Percentiles rank a stretch among this genome's conserved stretches.
These are phyloP conservation scores for Pterois miles DNA, from an alignment of 2,797 vertebrate species.

Conservation along the genomic window DNA sequence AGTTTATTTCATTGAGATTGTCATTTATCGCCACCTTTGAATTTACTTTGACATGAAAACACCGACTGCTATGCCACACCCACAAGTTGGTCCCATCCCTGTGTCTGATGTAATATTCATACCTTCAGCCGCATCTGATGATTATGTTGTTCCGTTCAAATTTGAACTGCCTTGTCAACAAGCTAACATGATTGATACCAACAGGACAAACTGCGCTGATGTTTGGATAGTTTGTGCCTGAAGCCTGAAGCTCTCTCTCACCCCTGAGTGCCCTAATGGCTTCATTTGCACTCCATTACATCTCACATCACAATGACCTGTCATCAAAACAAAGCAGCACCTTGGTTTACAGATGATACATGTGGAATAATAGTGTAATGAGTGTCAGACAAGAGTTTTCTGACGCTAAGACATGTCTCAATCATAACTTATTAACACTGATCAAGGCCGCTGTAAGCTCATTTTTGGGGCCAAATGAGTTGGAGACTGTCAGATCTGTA, in stretches of 20 bases:
- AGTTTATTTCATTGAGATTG: neutral
- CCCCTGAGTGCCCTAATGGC: constrained; percentile 37
- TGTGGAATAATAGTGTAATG: constrained; percentile 25
- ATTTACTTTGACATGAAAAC: neutral
- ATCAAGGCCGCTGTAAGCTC: constrained; percentile 1
- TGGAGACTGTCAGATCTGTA: neutral
- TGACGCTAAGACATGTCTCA: constrained; percentile 13
- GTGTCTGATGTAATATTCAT: constrained; percentile 33
- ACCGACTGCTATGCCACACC: neutral
- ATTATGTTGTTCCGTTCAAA: constrained; percentile 48
- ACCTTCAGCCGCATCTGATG: constrained; percentile 24
- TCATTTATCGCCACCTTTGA: neutral
- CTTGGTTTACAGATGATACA: constrained; percentile 19
- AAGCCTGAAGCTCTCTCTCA: constrained; percentile 21
- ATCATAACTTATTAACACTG: constrained; percentile 14
- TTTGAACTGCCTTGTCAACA: constrained; percentile 55
- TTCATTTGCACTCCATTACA: constrained; percentile 66
- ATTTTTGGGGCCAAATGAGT: neutral
- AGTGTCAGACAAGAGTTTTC: constrained; percentile 26
- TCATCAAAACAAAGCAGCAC: constrained; percentile 37
- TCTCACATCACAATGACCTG: constrained; percentile 38
- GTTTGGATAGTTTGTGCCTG: constrained; percentile 36
- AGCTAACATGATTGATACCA: constrained; percentile 42
- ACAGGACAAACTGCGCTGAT: constrained; percentile 21
- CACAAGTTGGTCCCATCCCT: neutral